Conservation (phyloP, 2,888 invertebrate genomes). For the Philhelius pedissequus region DNA sequence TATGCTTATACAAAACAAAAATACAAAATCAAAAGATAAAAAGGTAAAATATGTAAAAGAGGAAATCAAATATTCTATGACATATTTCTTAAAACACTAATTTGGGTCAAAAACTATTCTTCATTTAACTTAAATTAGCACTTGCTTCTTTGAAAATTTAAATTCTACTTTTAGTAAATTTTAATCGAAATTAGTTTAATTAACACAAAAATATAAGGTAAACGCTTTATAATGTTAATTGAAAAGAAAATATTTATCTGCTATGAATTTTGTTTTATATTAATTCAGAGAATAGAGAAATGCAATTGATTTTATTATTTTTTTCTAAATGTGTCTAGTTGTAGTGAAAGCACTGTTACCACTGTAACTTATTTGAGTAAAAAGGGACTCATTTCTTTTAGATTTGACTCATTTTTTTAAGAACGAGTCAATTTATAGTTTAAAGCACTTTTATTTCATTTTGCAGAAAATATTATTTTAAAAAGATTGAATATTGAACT, state of each 20-base stretch:
- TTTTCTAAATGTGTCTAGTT: background rate
- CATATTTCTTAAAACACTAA: conserved; percentile 1
- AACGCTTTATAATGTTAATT: background rate
- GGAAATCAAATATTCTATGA: background rate
- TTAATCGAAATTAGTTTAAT: conserved; percentile 68
- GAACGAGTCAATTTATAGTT: too few relatives aligned
- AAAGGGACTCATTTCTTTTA: too few relatives aligned
- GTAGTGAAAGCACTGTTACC: too few relatives aligned
- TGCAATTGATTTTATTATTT: background rate
- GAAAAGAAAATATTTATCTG: background rate
- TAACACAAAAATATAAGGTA: conserved; percentile 30
- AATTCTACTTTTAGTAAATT: conserved; percentile 21
- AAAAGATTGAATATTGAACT: too few relatives aligned
- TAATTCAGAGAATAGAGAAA: background rate
- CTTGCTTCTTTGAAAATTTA: conserved; percentile 29
- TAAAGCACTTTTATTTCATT: too few relatives aligned
- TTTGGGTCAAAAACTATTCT: conserved; percentile 50
- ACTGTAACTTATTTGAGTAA: too few relatives aligned
- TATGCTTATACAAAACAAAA: background rate
- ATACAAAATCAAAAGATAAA: background rate
- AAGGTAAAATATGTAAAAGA: background rate
- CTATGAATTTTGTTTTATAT: background rate
- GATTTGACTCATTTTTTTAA: too few relatives aligned
- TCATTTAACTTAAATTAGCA: conserved; percentile 15
- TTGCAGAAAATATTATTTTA: too few relatives aligned